phyloP scores from a whole-genome alignment of 2,888 invertebrate genomes.

The Zaprionus bogoriensis region DNA sequence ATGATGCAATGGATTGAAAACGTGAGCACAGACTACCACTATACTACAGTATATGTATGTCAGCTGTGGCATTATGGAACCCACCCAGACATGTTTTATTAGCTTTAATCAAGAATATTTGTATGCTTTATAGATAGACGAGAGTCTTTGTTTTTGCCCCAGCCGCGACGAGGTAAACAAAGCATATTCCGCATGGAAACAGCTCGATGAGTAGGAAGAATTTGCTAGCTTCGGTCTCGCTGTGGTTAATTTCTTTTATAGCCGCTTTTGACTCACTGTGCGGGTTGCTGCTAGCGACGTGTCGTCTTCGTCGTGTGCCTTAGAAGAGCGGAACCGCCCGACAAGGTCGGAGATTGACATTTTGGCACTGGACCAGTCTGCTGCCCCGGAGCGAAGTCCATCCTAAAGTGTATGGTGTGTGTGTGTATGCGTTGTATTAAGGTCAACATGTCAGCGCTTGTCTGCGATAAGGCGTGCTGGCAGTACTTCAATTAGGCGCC shows the following conservation, averaged over 20 bases:
- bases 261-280: conserved; percentile 31
- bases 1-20: too few species aligned
- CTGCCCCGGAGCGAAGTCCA: conserved; percentile 34
- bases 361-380: conserved; percentile 48
- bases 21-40: too few species aligned
- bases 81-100: neutral
- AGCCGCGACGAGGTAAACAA: neutral
- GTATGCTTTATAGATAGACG: neutral
- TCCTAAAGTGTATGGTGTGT: too few species aligned
- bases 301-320: too few species aligned
- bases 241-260: neutral
- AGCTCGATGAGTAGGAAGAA: too few species aligned
- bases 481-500: neutral
- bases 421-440: conserved; percentile 27
- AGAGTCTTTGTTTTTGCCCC: neutral
- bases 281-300: neutral
- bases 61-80: neutral
- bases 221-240: too few species aligned
- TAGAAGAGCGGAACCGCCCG: conserved; percentile 56
- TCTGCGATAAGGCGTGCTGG: neutral
- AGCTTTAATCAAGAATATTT: neutral
- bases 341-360: conserved; percentile 46
- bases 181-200: conserved; percentile 1
- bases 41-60: too few species aligned
- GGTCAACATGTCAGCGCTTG: conserved; percentile 64